Percentiles rank a stretch among this genome's conserved stretches.
These are phyloP conservation scores for Bryconaethiops microstoma DNA, from an alignment of 2,797 vertebrate species.

Conservation along the genomic window DNA sequence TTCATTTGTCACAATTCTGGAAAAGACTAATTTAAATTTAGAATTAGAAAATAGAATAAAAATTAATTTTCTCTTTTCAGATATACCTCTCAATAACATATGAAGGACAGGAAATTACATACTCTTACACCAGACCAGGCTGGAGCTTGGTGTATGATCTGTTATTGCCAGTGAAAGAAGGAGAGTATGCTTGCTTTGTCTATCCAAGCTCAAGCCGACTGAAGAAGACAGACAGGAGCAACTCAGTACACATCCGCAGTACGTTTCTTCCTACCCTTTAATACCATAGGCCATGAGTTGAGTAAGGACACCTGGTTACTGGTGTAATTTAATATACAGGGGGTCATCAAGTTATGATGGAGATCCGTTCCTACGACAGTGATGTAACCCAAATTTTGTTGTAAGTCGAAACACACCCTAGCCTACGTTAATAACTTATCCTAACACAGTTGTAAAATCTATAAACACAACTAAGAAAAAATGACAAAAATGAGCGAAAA, in stretches of 20 bases:
- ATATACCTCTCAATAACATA: slow-evolving; percentile 4
- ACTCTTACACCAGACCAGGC: fast-evolving
- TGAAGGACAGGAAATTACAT: neutral
- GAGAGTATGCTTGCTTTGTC: slow-evolving; percentile 49
- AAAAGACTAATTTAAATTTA: too few species aligned
- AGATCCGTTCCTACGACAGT: too few species aligned
- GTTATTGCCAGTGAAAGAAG: neutral
- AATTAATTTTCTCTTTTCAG: slow-evolving; percentile 22
- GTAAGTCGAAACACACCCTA: too few species aligned
- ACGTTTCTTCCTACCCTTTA: neutral
- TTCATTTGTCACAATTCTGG: neutral
- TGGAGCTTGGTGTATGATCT: fast-evolving
- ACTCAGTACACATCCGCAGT: slow-evolving; percentile 52
- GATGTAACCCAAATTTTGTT: too few species aligned
- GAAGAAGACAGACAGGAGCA: slow-evolving; percentile 30
- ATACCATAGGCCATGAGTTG: neutral
- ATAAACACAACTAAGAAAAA: too few species aligned
- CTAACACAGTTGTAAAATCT: too few species aligned
- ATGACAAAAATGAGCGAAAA: too few species aligned
- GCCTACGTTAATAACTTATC: too few species aligned
- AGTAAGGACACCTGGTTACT: too few species aligned
- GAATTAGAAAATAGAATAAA: neutral
- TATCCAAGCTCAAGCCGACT: neutral
- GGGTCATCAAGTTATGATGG: too few species aligned
- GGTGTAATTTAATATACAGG: too few species aligned